phyloP scores from a whole-genome alignment of 2,113 vertebrate genomes.

The Gobius niger region DNA sequence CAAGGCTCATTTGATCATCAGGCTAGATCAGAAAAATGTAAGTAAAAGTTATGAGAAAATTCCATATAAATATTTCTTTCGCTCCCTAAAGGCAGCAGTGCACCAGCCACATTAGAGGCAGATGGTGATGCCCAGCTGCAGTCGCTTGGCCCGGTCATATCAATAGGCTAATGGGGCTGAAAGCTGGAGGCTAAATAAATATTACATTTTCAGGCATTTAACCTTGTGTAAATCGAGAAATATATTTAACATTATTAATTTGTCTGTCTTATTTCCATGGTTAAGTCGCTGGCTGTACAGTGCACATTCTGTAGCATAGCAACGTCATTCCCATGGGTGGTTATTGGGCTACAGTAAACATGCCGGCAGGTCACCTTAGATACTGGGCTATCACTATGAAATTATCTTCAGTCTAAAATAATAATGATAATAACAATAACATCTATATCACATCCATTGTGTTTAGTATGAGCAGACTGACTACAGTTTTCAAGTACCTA shows the following conservation, averaged over 20 bases:
- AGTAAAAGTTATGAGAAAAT: conserved; percentile 11
- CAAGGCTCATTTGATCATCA: conserved; percentile 82
- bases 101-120: conserved; percentile 56
- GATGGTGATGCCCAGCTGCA: conserved; percentile 64
- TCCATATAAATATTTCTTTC: conserved; percentile 11
- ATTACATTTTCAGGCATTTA: conserved; percentile 15
- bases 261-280: conserved; percentile 20
- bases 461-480: too few species aligned
- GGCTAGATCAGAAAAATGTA: conserved; percentile 64
- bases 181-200: conserved; percentile 35
- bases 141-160: conserved; percentile 61
- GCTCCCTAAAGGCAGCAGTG: conserved; percentile 40
- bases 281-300: conserved; percentile 5
- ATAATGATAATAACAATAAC: not conserved
- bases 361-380: conserved; percentile 17
- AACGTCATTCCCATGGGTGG: conserved; percentile 50
- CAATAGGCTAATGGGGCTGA: conserved; percentile 54
- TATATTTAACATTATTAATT: not conserved
- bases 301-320: conserved; percentile 49
- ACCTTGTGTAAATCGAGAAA: not conserved
- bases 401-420: not conserved
- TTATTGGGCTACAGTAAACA: conserved; percentile 44
- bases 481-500: conserved; percentile 2
- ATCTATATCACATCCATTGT: not conserved
- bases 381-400: not conserved